Conservation (phyloP, 53 echinoderm and acorn worm genomes). For the Henricia sp. region DNA sequence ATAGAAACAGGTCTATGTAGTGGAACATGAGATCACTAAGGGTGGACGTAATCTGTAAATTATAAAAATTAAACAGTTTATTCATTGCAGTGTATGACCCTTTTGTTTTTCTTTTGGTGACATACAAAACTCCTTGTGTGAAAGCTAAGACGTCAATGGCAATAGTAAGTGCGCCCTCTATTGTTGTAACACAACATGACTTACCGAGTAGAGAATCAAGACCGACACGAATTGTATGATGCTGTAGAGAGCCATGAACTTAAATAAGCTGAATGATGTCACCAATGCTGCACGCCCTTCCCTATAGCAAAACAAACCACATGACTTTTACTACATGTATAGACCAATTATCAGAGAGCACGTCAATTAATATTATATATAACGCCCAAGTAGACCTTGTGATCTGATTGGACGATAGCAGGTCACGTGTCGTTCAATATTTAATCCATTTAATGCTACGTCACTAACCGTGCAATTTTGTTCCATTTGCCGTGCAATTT, state of each 20-base stretch:
- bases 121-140: neutral
- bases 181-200: neutral
- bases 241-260: constrained; percentile 68
- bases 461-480: too few species aligned
- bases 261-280: constrained; percentile 86
- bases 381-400: too few species aligned
- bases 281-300: constrained; percentile 90
- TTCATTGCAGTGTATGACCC: neutral
- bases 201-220: constrained; percentile 64
- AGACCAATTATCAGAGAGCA: neutral
- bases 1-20: constrained; percentile 52
- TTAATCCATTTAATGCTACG: too few species aligned
- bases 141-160: neutral
- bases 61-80: neutral
- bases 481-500: too few species aligned
- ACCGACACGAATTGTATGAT: constrained; percentile 66
- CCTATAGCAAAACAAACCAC: constrained; percentile 34
- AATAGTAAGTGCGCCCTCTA: neutral
- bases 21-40: constrained; percentile 55
- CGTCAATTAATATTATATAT: too few species aligned
- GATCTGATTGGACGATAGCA: too few species aligned
- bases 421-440: too few species aligned
- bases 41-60: constrained; percentile 32
- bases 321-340: neutral
- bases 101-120: too few species aligned